A percentile compares a stretch with the other conserved stretches of the same genome.
These are phyloP conservation scores for Anthophora plumipes DNA, from an alignment of 2,888 invertebrate species.

Conservation along the genomic window DNA sequence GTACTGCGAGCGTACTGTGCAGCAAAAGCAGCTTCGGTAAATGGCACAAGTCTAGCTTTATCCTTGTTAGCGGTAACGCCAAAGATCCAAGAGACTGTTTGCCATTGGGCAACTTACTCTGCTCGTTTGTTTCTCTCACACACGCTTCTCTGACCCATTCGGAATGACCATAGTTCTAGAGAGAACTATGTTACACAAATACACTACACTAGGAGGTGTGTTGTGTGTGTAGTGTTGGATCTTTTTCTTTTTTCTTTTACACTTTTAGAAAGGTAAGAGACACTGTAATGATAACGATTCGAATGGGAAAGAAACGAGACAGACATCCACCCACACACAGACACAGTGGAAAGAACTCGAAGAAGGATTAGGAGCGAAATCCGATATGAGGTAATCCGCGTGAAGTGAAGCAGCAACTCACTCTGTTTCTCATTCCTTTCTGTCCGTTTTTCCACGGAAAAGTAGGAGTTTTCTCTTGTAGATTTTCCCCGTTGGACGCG, in stretches of 20 bases:
- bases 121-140: constrained; percentile 25
- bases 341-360: constrained; percentile 8
- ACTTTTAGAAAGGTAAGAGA: too few relatives aligned
- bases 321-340: too few relatives aligned
- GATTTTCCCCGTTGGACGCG: not conserved
- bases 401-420: not conserved
- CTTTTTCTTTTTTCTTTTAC: not conserved
- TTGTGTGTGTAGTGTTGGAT: not conserved
- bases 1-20: not conserved
- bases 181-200: constrained; percentile 9
- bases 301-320: not conserved
- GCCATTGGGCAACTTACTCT: constrained; percentile 30
- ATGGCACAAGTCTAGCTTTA: constrained; percentile 41
- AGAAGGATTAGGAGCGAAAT: constrained; percentile 34
- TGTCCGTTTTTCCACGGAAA: not conserved
- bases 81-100: constrained; percentile 29
- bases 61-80: constrained; percentile 35
- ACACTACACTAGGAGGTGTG: too few relatives aligned
- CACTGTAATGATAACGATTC: not conserved
- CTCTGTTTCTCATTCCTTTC: not conserved
- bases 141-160: constrained; percentile 19
- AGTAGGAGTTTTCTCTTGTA: not conserved
- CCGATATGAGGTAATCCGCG: constrained; percentile 28
- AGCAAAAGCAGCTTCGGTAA: constrained; percentile 20
- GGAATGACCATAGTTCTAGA: constrained; percentile 2